Percentiles rank a stretch among this genome's conserved stretches.
Evolutionary conservation across 2,888 invertebrate genomes (phyloP).

Genomic region (Chironomus riparius): DNA sequence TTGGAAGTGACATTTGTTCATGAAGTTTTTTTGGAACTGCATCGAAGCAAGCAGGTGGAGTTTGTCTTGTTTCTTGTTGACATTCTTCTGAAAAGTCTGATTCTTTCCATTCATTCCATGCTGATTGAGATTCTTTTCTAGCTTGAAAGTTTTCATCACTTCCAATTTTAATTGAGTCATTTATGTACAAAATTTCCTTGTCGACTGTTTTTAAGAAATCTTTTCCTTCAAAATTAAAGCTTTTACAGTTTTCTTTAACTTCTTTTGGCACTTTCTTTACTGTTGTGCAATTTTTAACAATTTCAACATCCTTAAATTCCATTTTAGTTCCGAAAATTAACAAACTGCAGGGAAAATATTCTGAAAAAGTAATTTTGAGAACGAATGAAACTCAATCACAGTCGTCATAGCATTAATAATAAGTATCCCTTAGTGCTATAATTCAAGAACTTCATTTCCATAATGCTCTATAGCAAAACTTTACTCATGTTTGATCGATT

Average conservation of each 20-base stretch:
- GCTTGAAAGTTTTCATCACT: background rate
- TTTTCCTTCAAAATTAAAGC: background rate
- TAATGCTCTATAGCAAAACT: background rate
- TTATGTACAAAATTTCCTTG: background rate
- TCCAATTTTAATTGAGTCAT: background rate
- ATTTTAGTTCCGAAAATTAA: background rate
- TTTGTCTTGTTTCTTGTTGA: background rate
- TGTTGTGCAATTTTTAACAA: background rate
- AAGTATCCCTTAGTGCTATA: background rate
- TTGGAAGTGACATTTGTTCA: background rate
- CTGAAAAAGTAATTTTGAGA: background rate
- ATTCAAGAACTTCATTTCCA: background rate
- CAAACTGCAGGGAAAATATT: too few species aligned
- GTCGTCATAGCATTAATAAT: conserved; percentile 5
- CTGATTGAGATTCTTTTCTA: too few species aligned
- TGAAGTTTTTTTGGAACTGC: background rate
- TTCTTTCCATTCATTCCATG: too few species aligned
- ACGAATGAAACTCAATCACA: background rate
- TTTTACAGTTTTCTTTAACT: background rate
- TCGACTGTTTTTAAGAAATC: background rate
- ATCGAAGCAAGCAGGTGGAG: background rate
- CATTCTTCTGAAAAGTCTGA: background rate
- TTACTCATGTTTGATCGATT: conserved; percentile 3
- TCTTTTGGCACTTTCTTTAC: background rate
- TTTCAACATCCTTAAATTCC: background rate